Evolutionary conservation across 1,140 invertebrate species (phyloP), one percentile per base, ranked within the genome.

Genomic region (Platorchestia sp.): DNA sequence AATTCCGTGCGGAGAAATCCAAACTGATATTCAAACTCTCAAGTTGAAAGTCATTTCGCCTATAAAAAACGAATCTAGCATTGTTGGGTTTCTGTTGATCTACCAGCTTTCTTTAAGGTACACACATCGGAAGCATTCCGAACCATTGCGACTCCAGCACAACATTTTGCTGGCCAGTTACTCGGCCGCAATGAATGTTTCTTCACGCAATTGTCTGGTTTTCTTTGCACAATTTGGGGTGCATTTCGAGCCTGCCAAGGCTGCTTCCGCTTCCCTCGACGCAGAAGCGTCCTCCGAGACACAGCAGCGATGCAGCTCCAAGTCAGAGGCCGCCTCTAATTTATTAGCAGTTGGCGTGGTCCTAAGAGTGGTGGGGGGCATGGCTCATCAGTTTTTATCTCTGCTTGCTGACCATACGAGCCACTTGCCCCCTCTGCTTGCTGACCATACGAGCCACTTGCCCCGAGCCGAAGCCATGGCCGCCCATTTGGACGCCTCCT

Each of bases 301-400:
- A 75, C 59, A 75, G 59, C 27, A 75, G 59, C 59, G 1, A 75
- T 75, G 59, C 59, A 10, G 27, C 59, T 75, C 14, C 59, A 36
- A 75, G 59, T 75, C 59, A 75, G 59, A 7, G 87, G 87, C 87
- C 87, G 41, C 41, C 87, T 41, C 41, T 90, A 90, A 90, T 90
- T 90, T 90, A 90, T 90, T 90, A 90, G 87, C 44, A 45, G 87
- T 90, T 43, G 87, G 44, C 41, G 41, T 14, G 87, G 87, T 44
- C 41, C 41, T 90, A 90, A 90, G 87, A 45, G 87, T 90, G 87
- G 87, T 44, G 44, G 87, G 87, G 7, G 87, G 87, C 41, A 90
- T 90, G 87, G 87, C 87, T 90, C 87, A 90, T 90, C 87, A 90
- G 87, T 90, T 90, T 90, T 90, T 90, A 90, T 90, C 87, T 43